Evolutionary conservation across 2,797 vertebrate genomes (phyloP).

Genomic region (Neoniphon sammara): DNA sequence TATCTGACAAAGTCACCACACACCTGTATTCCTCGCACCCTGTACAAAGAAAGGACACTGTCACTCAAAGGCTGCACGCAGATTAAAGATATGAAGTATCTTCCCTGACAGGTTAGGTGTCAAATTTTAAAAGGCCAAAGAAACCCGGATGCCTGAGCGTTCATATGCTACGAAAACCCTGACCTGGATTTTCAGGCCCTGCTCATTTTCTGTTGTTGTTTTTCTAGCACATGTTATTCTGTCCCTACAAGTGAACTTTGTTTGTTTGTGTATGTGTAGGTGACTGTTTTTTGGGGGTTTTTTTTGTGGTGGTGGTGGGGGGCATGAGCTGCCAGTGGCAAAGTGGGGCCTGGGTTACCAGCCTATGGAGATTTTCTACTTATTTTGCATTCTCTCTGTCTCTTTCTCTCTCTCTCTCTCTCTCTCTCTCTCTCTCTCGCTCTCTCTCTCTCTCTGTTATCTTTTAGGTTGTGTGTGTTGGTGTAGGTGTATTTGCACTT

Average conservation of each 20-base stretch:
- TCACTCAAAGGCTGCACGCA: constrained; percentile 6
- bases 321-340: neutral
- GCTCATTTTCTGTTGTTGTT: neutral
- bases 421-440: neutral
- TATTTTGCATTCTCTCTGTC: constrained; percentile 54
- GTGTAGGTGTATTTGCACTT: constrained; percentile 34
- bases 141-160: neutral
- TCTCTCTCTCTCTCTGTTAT: too few relatives aligned
- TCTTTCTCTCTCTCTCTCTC: too few relatives aligned
- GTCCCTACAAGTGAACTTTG: neutral
- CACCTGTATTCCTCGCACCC: constrained; percentile 2
- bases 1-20: constrained; percentile 15
- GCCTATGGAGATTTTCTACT: neutral
- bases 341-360: neutral
- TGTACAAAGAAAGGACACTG: neutral
- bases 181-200: neutral
- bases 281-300: neutral
- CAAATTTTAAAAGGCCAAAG: constrained; percentile 8
- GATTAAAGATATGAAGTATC: neutral
- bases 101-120: constrained; percentile 1
- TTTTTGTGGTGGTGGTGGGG: too few relatives aligned
- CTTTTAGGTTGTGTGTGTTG: neutral
- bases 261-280: neutral
- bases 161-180: neutral
- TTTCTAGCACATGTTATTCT: neutral